phyloP scores from a whole-genome alignment of 35 echinoderm and acorn worm genomes.

The Hemicentrotus pulcherrimus region DNA sequence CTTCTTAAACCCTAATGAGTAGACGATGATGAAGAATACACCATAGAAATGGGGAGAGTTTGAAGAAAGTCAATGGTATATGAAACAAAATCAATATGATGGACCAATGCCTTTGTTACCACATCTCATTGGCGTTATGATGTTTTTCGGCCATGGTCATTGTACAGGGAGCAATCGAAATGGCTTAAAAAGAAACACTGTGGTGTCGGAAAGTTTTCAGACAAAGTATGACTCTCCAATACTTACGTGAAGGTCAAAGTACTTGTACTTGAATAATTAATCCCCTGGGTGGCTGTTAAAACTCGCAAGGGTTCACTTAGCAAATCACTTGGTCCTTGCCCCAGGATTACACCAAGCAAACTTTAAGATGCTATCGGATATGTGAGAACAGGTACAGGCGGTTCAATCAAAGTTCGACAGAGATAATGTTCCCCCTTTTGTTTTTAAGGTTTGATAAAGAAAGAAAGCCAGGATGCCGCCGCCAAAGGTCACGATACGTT shows the following conservation, averaged over 20 bases:
- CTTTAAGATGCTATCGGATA: slow-evolving; percentile 18
- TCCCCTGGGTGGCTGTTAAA: not conserved
- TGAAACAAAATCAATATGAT: no score
- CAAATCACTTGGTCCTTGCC: not conserved
- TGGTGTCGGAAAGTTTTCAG: not conserved
- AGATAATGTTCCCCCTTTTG: not conserved
- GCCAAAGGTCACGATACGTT: no score
- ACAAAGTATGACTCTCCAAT: not conserved
- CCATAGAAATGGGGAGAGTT: no score
- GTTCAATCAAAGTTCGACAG: not conserved
- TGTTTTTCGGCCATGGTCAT: no score
- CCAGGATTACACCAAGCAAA: not conserved
- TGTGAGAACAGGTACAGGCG: not conserved
- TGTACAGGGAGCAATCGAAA: no score
- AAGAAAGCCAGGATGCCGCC: no score
- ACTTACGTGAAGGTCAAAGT: not conserved
- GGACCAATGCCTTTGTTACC: no score
- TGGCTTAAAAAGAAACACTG: not conserved
- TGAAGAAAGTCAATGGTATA: no score
- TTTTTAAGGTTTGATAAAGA: not conserved
- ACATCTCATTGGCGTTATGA: no score
- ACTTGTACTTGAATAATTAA: slow-evolving; percentile 6
- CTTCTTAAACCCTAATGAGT: no score
- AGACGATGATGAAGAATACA: no score
- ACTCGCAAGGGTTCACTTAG: not conserved